Percentiles rank a stretch among this genome's conserved stretches.
These are phyloP conservation scores for Megalopta genalis DNA, from an alignment of 1,140 invertebrate genomes.

Conservation along the genomic window DNA sequence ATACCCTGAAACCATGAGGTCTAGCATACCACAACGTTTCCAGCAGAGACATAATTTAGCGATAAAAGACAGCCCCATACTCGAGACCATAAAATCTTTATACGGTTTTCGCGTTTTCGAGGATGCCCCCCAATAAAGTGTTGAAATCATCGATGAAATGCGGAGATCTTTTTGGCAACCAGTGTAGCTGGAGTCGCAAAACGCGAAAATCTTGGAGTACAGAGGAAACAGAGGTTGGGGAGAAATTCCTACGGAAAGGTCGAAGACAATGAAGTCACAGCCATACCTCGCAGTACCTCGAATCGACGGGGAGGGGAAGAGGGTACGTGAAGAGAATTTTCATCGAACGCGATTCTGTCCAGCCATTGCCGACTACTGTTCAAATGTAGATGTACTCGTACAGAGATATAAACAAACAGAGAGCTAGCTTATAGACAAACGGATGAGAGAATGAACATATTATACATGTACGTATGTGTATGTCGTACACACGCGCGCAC, in stretches of 20 bases:
- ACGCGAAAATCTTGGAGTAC: background rate
- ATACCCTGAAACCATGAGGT: too few species aligned
- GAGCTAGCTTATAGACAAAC: background rate
- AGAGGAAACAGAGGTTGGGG: background rate
- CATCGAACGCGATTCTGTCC: constrained; percentile 69
- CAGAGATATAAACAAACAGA: constrained; percentile 18
- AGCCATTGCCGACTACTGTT: constrained; percentile 77
- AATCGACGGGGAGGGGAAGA: background rate
- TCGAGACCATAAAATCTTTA: constrained; percentile 17
- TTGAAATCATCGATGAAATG: too few species aligned
- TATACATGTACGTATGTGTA: constrained; percentile 60
- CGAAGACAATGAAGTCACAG: background rate
- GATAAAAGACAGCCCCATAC: background rate
- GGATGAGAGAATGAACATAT: constrained; percentile 37
- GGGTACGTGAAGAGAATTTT: constrained; percentile 31
- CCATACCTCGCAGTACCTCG: background rate
- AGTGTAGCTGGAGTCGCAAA: background rate
- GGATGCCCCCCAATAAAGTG: background rate
- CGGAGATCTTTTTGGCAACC: too few species aligned
- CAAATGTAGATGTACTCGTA: constrained; percentile 71
- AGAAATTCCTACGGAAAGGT: background rate
- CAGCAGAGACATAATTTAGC: too few species aligned
- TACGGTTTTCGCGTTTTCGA: constrained; percentile 9
- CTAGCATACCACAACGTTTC: too few species aligned
- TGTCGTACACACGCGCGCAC: constrained; percentile 37